These are phyloP conservation scores for Bathynomus jamesi DNA, from an alignment of 1,140 invertebrate species.

Conservation along the genomic window DNA sequence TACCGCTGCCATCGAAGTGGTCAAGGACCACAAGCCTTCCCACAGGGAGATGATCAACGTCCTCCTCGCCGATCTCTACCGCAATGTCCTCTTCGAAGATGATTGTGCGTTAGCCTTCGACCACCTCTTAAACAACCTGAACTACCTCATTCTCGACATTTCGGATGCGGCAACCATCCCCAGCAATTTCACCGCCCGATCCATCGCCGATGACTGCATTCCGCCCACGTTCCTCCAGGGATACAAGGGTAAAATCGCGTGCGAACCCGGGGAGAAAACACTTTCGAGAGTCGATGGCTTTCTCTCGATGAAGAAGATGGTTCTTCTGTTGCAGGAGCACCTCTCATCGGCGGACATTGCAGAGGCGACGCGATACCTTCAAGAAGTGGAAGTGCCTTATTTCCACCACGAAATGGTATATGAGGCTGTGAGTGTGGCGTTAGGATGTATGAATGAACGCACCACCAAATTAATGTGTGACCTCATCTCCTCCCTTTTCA, in stretches of 20 bases:
- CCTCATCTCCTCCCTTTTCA: no score
- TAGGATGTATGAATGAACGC: no score
- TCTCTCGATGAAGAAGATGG: conserved; percentile 5
- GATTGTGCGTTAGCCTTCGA: conserved; percentile 57
- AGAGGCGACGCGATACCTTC: neutral
- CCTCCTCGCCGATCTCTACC: no score
- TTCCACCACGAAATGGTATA: no score
- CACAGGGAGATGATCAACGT: conserved; percentile 75
- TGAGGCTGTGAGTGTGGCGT: no score
- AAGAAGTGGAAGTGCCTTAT: conserved; percentile 49
- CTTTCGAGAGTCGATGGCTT: no score
- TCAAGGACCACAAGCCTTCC: conserved; percentile 79
- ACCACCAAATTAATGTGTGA: no score
- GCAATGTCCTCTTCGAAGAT: neutral
- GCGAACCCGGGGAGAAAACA: no score
- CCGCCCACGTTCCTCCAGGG: conserved; percentile 66
- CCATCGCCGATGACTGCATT: conserved; percentile 82
- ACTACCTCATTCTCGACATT: conserved; percentile 76
- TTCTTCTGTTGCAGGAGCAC: no score
- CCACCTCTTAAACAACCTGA: conserved; percentile 61
- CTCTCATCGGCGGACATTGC: neutral
- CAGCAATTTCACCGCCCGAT: conserved; percentile 80
- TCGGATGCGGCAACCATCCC: conserved; percentile 72
- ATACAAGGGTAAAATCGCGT: conserved; percentile 53
- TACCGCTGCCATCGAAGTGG: conserved; percentile 60